phyloP scores from a whole-genome alignment of 2,888 invertebrate genomes.

The Itoplectis maculator region DNA sequence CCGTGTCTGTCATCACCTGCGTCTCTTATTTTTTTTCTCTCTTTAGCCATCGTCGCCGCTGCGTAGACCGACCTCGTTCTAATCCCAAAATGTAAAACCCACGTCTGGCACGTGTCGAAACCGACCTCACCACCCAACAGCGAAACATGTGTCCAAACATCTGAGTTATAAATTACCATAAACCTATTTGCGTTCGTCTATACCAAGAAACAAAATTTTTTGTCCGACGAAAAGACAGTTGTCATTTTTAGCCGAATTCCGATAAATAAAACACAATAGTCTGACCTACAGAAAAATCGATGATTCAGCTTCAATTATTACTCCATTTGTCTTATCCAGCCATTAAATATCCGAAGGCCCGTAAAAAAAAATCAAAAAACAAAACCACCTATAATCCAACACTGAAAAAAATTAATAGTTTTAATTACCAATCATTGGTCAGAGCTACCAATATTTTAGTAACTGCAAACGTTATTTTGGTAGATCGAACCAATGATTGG shows the following conservation, averaged over 20 bases:
- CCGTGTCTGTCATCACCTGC: background rate
- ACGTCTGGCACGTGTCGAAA: conserved; percentile 9
- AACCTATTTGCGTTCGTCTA: background rate
- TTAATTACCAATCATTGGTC: too few relatives aligned
- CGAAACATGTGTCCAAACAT: conserved; percentile 42
- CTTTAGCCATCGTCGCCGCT: background rate
- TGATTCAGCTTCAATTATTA: background rate
- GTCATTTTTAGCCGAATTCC: background rate
- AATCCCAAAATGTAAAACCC: conserved; percentile 31
- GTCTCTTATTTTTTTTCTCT: background rate
- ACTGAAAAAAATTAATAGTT: too few relatives aligned
- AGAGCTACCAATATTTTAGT: too few relatives aligned
- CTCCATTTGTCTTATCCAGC: background rate
- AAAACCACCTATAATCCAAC: too few relatives aligned
- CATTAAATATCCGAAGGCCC: background rate
- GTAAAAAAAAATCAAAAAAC: background rate
- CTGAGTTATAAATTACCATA: conserved; percentile 27
- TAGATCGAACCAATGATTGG: too few relatives aligned
- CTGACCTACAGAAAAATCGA: background rate
- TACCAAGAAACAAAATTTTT: background rate
- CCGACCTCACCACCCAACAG: conserved; percentile 5
- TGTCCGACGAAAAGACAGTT: background rate
- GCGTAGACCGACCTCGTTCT: conserved; percentile 24
- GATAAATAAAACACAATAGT: background rate
- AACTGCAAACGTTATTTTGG: too few relatives aligned